A percentile compares a stretch with the other conserved stretches of the same genome.
These are phyloP conservation scores for Parotocinclus haroldoi DNA, from an alignment of 2,797 vertebrate genomes.

Conservation along the genomic window DNA sequence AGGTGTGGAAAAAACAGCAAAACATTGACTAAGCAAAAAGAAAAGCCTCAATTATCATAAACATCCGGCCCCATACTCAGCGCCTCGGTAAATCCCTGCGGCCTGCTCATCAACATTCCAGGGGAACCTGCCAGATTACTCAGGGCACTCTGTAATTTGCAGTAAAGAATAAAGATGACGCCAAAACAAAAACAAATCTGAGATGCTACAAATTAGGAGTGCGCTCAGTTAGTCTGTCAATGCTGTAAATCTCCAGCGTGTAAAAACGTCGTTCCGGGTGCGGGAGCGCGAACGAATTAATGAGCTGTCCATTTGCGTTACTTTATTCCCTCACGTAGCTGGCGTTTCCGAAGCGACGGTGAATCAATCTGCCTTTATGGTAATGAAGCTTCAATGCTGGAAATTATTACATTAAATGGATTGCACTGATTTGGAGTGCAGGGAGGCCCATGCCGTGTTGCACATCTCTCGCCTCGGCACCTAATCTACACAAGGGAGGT, in stretches of 20 bases:
- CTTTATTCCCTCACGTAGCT: constrained; percentile 66
- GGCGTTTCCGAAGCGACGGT: constrained; percentile 59
- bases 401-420: constrained; percentile 68
- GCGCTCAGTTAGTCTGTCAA: constrained; percentile 68
- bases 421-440: constrained; percentile 55
- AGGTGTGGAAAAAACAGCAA: constrained; percentile 42
- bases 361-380: constrained; percentile 70
- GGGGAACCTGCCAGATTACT: constrained; percentile 66
- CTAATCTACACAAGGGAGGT: constrained; percentile 27
- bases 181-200: constrained; percentile 77
- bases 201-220: constrained; percentile 74
- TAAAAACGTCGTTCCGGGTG: constrained; percentile 60
- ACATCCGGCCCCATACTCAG: constrained; percentile 63
- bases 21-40: constrained; percentile 61
- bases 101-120: constrained; percentile 68
- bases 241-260: constrained; percentile 64
- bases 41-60: constrained; percentile 76
- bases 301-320: constrained; percentile 69
- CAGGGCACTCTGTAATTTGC: constrained; percentile 71
- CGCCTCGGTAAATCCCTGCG: constrained; percentile 58
- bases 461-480: constrained; percentile 20
- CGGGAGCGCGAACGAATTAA: constrained; percentile 64
- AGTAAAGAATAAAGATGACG: constrained; percentile 77
- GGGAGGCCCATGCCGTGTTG: constrained; percentile 28
- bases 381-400: constrained; percentile 62